Base-by-base conservation (phyloP, 2,888 invertebrate species). In the Stenolophus ochropezus region DNA sequence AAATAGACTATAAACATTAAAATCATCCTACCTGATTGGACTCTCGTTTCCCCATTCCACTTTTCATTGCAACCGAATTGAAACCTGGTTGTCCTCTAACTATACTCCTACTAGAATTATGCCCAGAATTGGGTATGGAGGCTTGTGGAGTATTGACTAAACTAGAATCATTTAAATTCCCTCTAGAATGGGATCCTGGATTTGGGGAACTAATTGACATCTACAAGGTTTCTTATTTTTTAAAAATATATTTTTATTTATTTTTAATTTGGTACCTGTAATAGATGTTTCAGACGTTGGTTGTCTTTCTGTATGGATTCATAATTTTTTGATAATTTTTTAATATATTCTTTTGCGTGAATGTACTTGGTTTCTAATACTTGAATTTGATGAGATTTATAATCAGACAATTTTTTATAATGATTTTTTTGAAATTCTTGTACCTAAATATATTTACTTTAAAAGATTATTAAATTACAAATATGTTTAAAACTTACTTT, bases 341-440 rank as follows among this genome's bases (percentile, higher is more conserved):
- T 83, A 27, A 86, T 84, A 83, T 88, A 86, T 11, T 84, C 86
- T 82, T 88, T 89, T 0, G 86, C 85, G 82, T 83, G 84, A 3
- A 81, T 84, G 71, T 89, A 89, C 84, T 88, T 89, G 49, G 83
- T 82, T 2, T 71, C 61, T 18, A 86, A 42, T 8, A 83, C 82
- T 81, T 87, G 85, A 11, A 84, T n/a, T 23, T 78, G 25, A 49
- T 49, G 5, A 23, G 11, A 0, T 11, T 42, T n/a, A 49, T 78
- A 42, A 6, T 61, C 27, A 6, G 47, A 76, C 20, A 86, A 83
- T 27, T 83, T 82, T 16, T 77, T 83, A 18, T 84, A 84, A 33
- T 89, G 86, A 71, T 84, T 84, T 8, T 82, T 82, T 85, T 89
- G 89, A 83, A 88, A 89, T 18, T 74, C 83, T 14, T 53, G 65